Evolutionary conservation across 2,797 vertebrate species (phyloP), one percentile per base, ranked within the genome.

Genomic region (Anableps anableps): DNA sequence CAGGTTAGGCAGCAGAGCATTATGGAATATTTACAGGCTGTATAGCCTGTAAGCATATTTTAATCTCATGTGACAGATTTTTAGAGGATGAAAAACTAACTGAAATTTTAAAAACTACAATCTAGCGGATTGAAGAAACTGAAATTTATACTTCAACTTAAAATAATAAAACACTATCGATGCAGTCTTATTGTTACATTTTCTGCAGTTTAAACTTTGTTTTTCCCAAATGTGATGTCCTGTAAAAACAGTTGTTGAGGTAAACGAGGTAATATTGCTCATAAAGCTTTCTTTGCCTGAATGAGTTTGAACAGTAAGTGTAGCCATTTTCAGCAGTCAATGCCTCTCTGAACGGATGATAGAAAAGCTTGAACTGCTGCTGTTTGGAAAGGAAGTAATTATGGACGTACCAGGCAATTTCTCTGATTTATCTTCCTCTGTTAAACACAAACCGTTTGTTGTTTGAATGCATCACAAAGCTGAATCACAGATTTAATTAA

Each of bases 401-500:
- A 70, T 70, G 36, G 23, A 70, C 43, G 38, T 11, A 43, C 66
- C 23, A 70, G 66, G 38, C 23, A 70, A 43, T n/a, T 38, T n/a
- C 66, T 41, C 38, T 16, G 38, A 70, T 70, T 70, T 70, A 70
- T 70, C 38, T n/a, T 43, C 66, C 23, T 14, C 66, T 70, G 38
- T 43, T 70, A n/a, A 68, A 70, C 66, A 70, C 38, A 43, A n/a
- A 66, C 34, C 26, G 38, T 11, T 41, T 70, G 66, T 43, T 26
- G 13, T 7, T 16, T 26, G 13, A 70, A 43, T 70, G 38, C 66
- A 41, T n/a, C 38, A 43, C 23, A 43, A 70, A 70, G 13, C 64
- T 26, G 36, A 68, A 68, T 23, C 66, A 43, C 66, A 70, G 66
- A 70, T 70, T 70, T 70, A 43, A 70, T 68, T 43, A 66, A 26